Percentiles rank a stretch among this genome's conserved stretches.
Evolutionary conservation across 2,113 vertebrate genomes (phyloP).

Genomic region (Nesogale talazaci): DNA sequence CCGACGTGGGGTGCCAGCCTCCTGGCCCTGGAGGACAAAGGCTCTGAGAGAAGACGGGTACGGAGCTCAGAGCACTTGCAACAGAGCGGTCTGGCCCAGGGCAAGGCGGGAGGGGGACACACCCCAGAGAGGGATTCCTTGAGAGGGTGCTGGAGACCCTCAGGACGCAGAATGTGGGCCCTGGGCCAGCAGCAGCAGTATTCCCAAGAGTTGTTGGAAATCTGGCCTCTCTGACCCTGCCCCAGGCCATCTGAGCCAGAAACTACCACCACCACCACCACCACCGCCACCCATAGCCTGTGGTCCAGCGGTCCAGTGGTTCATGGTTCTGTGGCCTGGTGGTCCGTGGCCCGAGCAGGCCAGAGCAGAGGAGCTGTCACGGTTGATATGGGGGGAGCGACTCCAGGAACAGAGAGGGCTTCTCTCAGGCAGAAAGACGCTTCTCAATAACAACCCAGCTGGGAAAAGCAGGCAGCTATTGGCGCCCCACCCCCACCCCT

Average conservation of each 20-base stretch:
- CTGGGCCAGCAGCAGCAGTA: background rate
- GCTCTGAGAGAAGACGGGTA: background rate
- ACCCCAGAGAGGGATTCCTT: background rate
- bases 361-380: background rate
- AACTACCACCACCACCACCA: too few relatives aligned
- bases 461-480: background rate
- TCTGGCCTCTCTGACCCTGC: background rate
- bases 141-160: background rate
- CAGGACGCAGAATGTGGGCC: background rate
- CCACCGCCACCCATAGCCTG: too few relatives aligned
- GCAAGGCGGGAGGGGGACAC: accelerated
- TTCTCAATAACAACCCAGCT: background rate
- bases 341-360: too few relatives aligned
- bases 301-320: too few relatives aligned
- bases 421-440: accelerated
- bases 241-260: background rate
- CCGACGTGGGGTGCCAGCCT: background rate
- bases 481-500: background rate
- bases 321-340: background rate
- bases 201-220: background rate
- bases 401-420: background rate
- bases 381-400: background rate
- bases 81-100: background rate
- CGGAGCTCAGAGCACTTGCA: background rate
- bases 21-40: background rate